Percentiles rank a stretch among this genome's conserved stretches.
Conservation (phyloP, 2,888 invertebrate genomes). For the Oxycera nigricornis region DNA sequence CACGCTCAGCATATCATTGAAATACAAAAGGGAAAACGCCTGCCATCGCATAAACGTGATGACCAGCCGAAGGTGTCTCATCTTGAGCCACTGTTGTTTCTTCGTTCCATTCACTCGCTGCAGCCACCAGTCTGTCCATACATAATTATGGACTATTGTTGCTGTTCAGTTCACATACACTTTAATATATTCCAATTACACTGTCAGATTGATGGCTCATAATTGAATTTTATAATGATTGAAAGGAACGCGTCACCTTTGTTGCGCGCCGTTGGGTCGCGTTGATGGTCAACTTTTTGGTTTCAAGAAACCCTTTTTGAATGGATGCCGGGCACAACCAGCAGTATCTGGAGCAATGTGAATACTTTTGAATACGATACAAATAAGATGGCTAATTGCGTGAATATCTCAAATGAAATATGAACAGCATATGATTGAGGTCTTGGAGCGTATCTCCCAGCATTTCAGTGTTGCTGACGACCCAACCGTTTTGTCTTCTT, state of each 20-base stretch:
- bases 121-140: slow-evolving; percentile 1
- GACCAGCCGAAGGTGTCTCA: slow-evolving; percentile 5
- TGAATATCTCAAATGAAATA: slow-evolving; percentile 15
- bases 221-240: slow-evolving; percentile 44
- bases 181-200: slow-evolving; percentile 46
- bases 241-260: slow-evolving; percentile 35
- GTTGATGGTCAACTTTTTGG: too few species aligned
- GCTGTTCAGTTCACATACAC: slow-evolving; percentile 31
- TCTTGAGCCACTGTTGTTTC: slow-evolving; percentile 7
- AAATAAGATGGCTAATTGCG: slow-evolving; percentile 31
- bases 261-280: slow-evolving; percentile 6
- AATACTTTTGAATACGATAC: slow-evolving; percentile 14
- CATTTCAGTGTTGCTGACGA: not conserved
- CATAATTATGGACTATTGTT: slow-evolving; percentile 37
- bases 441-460: not conserved
- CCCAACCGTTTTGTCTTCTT: not conserved
- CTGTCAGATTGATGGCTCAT: slow-evolving; percentile 45
- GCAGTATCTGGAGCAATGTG: slow-evolving; percentile 14
- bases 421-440: not conserved
- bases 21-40: too few species aligned
- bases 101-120: not conserved
- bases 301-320: too few species aligned
- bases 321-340: too few species aligned
- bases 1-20: too few species aligned
- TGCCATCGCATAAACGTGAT: too few species aligned